Conservation (phyloP, 2,113 vertebrate genomes). For the Saguinus midas region DNA sequence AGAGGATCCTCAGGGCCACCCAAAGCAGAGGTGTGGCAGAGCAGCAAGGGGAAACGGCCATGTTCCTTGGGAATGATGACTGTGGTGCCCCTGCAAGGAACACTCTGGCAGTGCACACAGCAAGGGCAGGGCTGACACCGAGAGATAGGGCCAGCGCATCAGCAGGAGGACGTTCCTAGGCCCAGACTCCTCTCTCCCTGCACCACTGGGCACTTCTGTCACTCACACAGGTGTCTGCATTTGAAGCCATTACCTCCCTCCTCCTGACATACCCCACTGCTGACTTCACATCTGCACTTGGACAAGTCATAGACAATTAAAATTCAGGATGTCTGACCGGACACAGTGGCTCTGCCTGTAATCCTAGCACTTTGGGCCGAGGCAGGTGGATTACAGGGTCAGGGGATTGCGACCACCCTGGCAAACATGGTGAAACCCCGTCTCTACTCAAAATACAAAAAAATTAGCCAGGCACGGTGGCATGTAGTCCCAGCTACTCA, state of each 20-base stretch:
- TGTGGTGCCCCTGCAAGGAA: not conserved
- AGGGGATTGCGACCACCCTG: too few relatives aligned
- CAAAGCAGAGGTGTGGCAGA: not conserved
- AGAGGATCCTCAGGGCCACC: not conserved
- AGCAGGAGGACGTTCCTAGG: not conserved
- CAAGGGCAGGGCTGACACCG: not conserved
- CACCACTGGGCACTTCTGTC: too few relatives aligned
- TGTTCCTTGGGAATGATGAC: not conserved
- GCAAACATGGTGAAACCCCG: too few relatives aligned
- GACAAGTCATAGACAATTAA: not conserved
- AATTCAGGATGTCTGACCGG: not conserved
- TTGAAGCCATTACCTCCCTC: too few relatives aligned
- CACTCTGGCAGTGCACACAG: not conserved
- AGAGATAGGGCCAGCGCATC: not conserved
- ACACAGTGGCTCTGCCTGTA: too few relatives aligned
- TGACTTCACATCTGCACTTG: not conserved
- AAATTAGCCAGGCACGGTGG: too few relatives aligned
- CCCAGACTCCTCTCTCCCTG: not conserved
- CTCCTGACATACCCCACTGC: not conserved
- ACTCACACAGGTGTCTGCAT: not conserved
- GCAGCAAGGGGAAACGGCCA: not conserved
- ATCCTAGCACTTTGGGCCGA: too few relatives aligned
- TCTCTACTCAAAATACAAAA: too few relatives aligned
- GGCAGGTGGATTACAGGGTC: too few relatives aligned
- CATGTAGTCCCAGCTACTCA: too few relatives aligned